Base-by-base conservation (phyloP, 2,113 vertebrate species). In the Procapra przewalskii region DNA sequence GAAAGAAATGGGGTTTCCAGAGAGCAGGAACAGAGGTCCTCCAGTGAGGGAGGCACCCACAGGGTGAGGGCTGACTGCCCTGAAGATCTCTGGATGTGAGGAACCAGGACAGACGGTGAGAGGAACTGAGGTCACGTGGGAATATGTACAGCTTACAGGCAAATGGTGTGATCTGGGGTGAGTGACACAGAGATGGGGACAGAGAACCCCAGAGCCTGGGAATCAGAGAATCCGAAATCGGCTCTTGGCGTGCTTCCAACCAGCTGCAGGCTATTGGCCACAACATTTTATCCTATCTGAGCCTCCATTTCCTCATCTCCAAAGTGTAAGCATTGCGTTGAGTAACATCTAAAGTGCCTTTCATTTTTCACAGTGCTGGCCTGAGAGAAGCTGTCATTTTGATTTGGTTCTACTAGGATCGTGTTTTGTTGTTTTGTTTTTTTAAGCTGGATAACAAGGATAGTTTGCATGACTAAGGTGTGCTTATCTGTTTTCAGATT, bases 361-460 rank as follows among this genome's bases (percentile, higher is more conserved):
- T 77, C 36, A 45, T 79, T 84, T 97, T 88, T 91, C 40, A 52
- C 90, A 79, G 54, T 81, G 91, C 77, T 60, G 89, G 82, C 36
- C 84, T 90, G 54, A 93, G 19, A 96, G 75, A 94, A 85, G 54
- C 80, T 86, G 33, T 87, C 88, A 43, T 95, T 95, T 92, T 88
- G 62, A 95, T 94, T 90, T 82, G 79, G n/a, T 40, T 93, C 48
- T n/a, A 25, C 10, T 16, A 87, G 52, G 27, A 29, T 64, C 52
- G 29, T 52, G 6, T 55, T 14, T 60, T n/a, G 2, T 10, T 67
- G 8, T 64, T 7, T 17, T 8, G 3, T 92, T 96, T 60, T 89
- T 79, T 31, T 92, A 94, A 95, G 52, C 77, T 59, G 9, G 3
- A 60, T 36, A 81, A 82, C n/a, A 88, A 88, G 60, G 33, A 60